Base-by-base conservation (phyloP, 2,113 vertebrate species). In the Megatriorchis doriae region DNA sequence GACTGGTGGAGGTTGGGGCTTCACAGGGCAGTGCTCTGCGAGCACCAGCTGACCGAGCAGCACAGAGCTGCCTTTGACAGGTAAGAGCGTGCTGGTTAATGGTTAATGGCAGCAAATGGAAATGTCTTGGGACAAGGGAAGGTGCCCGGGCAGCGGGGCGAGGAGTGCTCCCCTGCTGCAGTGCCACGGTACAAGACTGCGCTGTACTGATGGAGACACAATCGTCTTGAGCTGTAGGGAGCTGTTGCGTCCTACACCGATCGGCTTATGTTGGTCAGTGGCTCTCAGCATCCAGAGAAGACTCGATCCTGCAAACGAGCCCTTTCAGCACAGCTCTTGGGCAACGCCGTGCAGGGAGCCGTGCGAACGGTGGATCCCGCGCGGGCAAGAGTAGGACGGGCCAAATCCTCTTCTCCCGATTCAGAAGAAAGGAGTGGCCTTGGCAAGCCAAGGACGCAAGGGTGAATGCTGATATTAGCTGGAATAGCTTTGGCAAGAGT, bases 341-440 rank as follows among this genome's bases (percentile, higher is more conserved):
- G 15, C 58, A 31, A 12, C 0, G 2, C 74, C 29, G 34, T 4
- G 23, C 36, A 3, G 0, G 0, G 40, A 92, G 67, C 53, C 4
- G 1, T 5, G 67, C 0, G 4, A 65, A 1, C 0, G 0, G 34
- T 0, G 0, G n/a, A 14, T 29, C 26, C 40, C 2, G 3, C 0
- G 0, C 13, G 21, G 52, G 26, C 43, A 65, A 29, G 38, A 9
- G 21, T 22, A 62, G 88, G 29, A 42, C 0, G 1, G 42, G 29
- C 18, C 34, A 45, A 66, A 32, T 32, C 4, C 18, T 75, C 45
- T n/a, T 72, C 50, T 65, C 19, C 10, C 0, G 0, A 1, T 50
- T 74, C 65, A 18, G 38, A 42, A 71, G 80, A 52, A 59, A 86
- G 43, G 29, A 3, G 3, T 12, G 48, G 26, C 71, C 40, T 53